Percentiles rank a stretch among this genome's conserved stretches.
Evolutionary conservation across 2,888 invertebrate genomes (phyloP).

Genomic region (Drosophila incognita): DNA sequence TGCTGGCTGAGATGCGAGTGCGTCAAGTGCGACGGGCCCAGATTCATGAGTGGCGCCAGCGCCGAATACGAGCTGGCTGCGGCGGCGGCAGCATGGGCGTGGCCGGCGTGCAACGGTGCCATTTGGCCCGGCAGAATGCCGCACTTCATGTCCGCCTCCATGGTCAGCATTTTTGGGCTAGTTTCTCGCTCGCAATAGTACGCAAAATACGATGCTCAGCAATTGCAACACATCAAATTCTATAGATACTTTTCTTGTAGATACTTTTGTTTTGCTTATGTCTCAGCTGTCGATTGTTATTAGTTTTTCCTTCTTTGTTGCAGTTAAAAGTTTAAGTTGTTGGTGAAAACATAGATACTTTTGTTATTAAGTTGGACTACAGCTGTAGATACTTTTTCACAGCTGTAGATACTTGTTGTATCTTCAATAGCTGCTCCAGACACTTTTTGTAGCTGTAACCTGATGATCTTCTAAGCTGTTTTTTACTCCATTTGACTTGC

Average conservation of each 20-base stretch:
- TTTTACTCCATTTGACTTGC: background rate
- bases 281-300: background rate
- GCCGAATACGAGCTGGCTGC: slow-evolving; percentile 88
- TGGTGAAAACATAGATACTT: background rate
- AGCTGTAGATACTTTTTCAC: background rate
- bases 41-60: slow-evolving; percentile 89
- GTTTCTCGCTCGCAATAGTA: background rate
- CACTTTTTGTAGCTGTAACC: background rate
- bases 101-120: slow-evolving; percentile 91
- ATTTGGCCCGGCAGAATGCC: slow-evolving; percentile 94
- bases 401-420: slow-evolving; percentile 17
- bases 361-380: background rate
- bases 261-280: background rate
- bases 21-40: slow-evolving; percentile 88
- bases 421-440: background rate
- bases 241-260: background rate
- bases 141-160: slow-evolving; percentile 96
- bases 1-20: slow-evolving; percentile 88
- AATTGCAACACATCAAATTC: slow-evolving; percentile 10
- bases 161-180: slow-evolving; percentile 91
- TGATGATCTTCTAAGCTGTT: background rate
- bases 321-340: background rate
- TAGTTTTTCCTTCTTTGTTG: background rate
- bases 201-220: background rate
- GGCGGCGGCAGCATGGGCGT: slow-evolving; percentile 84